phyloP scores from a whole-genome alignment of 1,140 invertebrate species.

The Caenorhabditis brenneri region DNA sequence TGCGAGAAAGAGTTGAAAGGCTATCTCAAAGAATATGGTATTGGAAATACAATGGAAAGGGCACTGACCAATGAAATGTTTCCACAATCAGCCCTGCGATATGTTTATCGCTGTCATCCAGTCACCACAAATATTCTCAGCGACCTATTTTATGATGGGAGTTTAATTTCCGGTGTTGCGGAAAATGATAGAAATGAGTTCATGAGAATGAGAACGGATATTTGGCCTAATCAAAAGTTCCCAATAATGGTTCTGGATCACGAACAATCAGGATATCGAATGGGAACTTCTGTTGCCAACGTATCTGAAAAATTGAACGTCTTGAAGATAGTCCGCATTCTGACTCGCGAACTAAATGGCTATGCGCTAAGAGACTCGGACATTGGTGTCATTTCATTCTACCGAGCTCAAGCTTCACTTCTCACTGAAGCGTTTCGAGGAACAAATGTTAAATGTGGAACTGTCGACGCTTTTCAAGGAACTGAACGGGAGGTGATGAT shows the following conservation, averaged over 20 bases:
- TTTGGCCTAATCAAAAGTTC: neutral
- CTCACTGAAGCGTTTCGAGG: neutral
- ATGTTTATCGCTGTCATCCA: conserved; percentile 2
- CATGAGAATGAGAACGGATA: neutral
- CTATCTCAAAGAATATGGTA: neutral
- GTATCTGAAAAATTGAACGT: neutral
- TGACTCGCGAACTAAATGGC: neutral
- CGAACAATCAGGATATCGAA: neutral
- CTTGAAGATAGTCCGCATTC: neutral
- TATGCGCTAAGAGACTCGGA: neutral
- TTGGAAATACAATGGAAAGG: conserved; percentile 3
- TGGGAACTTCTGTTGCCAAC: neutral
- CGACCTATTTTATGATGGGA: neutral
- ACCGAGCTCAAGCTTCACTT: neutral
- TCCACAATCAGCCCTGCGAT: neutral
- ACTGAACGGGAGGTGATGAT: neutral
- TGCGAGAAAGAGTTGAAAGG: neutral
- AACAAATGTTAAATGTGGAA: neutral
- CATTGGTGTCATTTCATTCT: neutral
- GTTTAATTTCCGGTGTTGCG: neutral
- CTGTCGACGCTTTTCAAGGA: neutral
- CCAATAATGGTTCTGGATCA: neutral
- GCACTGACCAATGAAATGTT: neutral
- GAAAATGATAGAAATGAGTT: neutral
- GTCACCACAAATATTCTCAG: neutral